Percentiles rank a stretch among this genome's conserved stretches.
phyloP scores from a whole-genome alignment of 2,113 vertebrate genomes.

The Danionella cerebrum region DNA sequence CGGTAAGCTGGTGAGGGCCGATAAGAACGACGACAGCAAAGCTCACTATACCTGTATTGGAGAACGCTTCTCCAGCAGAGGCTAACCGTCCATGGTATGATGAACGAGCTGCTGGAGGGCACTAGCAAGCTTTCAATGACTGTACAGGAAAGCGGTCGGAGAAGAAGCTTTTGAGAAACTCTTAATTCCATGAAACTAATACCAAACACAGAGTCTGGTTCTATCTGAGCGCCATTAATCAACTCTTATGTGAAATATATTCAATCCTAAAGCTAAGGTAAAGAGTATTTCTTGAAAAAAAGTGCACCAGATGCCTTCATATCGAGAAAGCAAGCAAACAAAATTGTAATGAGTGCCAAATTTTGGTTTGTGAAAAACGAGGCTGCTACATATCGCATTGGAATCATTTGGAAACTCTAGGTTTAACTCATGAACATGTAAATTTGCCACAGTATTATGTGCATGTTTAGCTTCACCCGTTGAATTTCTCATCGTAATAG shows the following conservation, averaged over 20 bases:
- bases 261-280: neutral
- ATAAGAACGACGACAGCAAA: conserved; percentile 6
- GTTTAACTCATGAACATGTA: conserved; percentile 31
- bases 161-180: neutral
- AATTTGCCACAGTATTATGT: conserved; percentile 24
- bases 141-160: neutral
- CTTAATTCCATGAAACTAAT: neutral
- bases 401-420: conserved; percentile 16
- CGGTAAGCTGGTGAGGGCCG: conserved; percentile 14
- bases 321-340: conserved; percentile 2
- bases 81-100: neutral
- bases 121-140: neutral
- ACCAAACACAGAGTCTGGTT: neutral
- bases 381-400: conserved; percentile 3
- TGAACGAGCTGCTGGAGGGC: neutral
- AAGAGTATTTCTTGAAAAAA: conserved; percentile 2
- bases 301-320: neutral
- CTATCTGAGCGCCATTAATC: neutral
- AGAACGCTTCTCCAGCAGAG: conserved; percentile 17
- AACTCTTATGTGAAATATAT: neutral
- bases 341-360: neutral
- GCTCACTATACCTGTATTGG: conserved; percentile 1
- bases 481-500: neutral
- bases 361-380: conserved; percentile 19
- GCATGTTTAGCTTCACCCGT: neutral